Base-by-base conservation (phyloP, 2,797 vertebrate genomes). In the Oreochromis grahami region DNA sequence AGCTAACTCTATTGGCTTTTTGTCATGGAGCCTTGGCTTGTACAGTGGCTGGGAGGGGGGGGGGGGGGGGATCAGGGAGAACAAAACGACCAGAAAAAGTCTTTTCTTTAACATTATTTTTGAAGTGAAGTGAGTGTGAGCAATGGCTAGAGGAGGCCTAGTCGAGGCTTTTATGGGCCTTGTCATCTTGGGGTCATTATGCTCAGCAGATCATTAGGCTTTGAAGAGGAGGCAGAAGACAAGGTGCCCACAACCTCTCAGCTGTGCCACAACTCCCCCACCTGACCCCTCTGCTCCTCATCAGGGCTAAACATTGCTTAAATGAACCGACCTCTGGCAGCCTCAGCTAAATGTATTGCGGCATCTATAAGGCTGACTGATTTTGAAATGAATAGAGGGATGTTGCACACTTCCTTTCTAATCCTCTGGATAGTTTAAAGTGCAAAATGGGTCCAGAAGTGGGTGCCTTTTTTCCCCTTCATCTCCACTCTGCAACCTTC, bases 1-100 rank as follows among this genome's bases (percentile, higher is more conserved):
- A 95, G 94, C 93, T 91, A 94, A 92, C 93, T 94, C 93, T 94
- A 94, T 96, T 95, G 94, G 93, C 94, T 96, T 96, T 96, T 94
- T 95, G 94, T 96, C 95, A 94, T 78, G 80, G 88, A 94, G 93
- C 92, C 89, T 90, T 89, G 91, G 93, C 89, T 92, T 90, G 86
- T 94, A 92, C 93, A 93, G 91, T 93, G 91, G 88, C 86, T 84
- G 87, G 80, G 60, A 38, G 83, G 48, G 24, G 68, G 24, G 70
- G 56, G 34, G 24, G 24, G 38, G 41, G 85, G 86, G 85, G 86
- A 84, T 80, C n/a, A 76, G 60, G 77, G 86, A 89, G 93, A 93
- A 96, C 93, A 96, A 95, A 95, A 94, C 80, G 45, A 84, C 81
- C 78, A 91, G 89, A 92, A 91, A 93, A 93, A 88, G 86, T 80